Conservation (phyloP, 2,113 vertebrate species). For the Setophaga coronata region DNA sequence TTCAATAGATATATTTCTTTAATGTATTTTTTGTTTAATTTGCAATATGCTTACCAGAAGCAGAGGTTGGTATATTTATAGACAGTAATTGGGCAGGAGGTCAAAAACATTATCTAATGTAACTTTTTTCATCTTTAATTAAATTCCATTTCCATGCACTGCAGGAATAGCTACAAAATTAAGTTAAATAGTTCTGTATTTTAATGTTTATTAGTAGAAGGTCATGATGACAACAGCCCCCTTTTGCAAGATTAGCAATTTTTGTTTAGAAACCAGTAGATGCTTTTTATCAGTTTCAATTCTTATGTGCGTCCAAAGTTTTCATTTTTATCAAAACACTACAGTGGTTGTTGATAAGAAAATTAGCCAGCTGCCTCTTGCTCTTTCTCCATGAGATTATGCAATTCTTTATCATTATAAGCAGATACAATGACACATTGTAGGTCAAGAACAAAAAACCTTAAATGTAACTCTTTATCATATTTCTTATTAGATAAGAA, state of each 20-base stretch:
- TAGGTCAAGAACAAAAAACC: constrained; percentile 3
- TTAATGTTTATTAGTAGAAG: constrained; percentile 59
- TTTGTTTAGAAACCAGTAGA: background rate
- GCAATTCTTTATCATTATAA: background rate
- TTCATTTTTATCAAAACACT: constrained; percentile 1
- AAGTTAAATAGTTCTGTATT: constrained; percentile 58
- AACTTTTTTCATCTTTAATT: constrained; percentile 70
- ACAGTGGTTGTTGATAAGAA: background rate
- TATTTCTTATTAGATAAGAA: background rate
- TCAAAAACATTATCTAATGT: constrained; percentile 64
- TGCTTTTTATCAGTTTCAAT: background rate
- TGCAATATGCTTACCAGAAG: constrained; percentile 37
- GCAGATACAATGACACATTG: background rate
- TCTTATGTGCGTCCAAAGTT: background rate
- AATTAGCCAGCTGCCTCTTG: background rate
- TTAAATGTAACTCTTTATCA: background rate
- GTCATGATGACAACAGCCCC: constrained; percentile 32
- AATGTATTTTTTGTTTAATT: constrained; percentile 49
- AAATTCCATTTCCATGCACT: constrained; percentile 62
- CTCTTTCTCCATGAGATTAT: background rate
- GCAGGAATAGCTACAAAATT: constrained; percentile 62
- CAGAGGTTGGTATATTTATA: constrained; percentile 59
- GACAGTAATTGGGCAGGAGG: constrained; percentile 49
- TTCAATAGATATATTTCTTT: background rate
- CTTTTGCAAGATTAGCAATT: constrained; percentile 31